Conservation (phyloP, 1,140 invertebrate species). For the Holcopasites calliopsidis region DNA sequence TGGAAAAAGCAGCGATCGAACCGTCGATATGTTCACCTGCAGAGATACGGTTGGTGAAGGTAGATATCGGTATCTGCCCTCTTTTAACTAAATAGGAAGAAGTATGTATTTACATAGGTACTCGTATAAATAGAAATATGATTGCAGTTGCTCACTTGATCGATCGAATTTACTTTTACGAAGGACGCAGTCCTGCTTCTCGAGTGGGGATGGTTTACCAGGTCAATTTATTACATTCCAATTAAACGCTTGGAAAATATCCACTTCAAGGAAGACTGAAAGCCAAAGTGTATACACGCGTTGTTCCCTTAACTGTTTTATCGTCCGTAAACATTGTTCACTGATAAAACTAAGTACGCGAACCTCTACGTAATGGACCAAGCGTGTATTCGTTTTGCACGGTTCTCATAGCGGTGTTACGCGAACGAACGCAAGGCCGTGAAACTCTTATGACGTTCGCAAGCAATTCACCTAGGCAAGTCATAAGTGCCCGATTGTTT, state of each 20-base stretch:
- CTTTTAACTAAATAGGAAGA: background rate
- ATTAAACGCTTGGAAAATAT: too few relatives aligned
- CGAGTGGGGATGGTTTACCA: too few relatives aligned
- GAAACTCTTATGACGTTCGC: conserved; percentile 1
- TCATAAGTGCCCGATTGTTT: background rate
- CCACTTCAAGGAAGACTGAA: too few relatives aligned
- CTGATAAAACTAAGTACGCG: background rate
- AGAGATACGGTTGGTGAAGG: background rate
- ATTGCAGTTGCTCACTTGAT: background rate
- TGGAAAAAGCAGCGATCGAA: conserved; percentile 2
- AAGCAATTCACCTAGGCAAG: background rate
- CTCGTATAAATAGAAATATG: conserved; percentile 19
- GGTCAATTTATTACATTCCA: too few relatives aligned
- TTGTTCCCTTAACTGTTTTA: background rate
- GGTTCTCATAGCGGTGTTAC: conserved; percentile 27
- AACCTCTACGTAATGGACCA: background rate
- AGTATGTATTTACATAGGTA: too few relatives aligned
- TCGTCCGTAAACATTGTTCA: conserved; percentile 32
- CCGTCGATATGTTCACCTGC: conserved; percentile 30
- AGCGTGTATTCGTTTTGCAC: background rate
- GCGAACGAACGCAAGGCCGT: background rate
- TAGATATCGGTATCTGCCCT: conserved; percentile 4
- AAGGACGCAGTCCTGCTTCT: background rate
- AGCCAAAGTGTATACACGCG: background rate
- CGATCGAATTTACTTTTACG: background rate